A percentile compares a stretch with the other conserved stretches of the same genome.
Evolutionary conservation across 53 echinoderm and acorn worm species (phyloP).

Genomic region (Stichopus horrens): DNA sequence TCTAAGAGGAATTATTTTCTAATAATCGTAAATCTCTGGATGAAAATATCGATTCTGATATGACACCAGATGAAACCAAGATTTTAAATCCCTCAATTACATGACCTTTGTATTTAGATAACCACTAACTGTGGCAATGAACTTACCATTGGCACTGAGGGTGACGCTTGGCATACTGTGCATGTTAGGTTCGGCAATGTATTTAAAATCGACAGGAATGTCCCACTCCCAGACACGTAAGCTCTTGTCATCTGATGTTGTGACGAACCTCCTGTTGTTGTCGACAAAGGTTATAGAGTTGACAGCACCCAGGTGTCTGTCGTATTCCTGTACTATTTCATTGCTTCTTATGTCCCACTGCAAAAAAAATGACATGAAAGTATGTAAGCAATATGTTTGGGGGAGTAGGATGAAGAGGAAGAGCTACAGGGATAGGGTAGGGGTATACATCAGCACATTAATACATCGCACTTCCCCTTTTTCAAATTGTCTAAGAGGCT

Average conservation of each 20-base stretch:
- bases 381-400: no score
- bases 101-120: background rate
- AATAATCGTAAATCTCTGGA: background rate
- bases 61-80: background rate
- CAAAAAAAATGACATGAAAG: background rate
- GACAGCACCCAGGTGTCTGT: conserved; percentile 95
- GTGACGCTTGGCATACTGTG: conserved; percentile 97
- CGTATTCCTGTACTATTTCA: conserved; percentile 97
- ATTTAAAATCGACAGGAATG: conserved; percentile 98
- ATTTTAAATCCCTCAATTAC: no score
- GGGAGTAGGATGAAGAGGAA: no score
- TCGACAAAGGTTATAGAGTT: conserved; percentile 98
- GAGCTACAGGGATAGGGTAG: no score
- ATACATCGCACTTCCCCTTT: no score
- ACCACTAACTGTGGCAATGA: background rate
- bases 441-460: no score
- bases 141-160: conserved; percentile 92
- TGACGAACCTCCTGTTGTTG: conserved; percentile 86
- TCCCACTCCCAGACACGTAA: conserved; percentile 99
- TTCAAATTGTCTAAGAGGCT: no score
- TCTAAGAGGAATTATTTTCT: background rate
- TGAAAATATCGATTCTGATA: background rate
- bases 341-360: conserved; percentile 92
- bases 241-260: conserved; percentile 97
- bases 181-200: conserved; percentile 99